Percentiles rank a stretch among this genome's conserved stretches.
These are phyloP conservation scores for Gorsachius magnificus DNA, from an alignment of 2,797 vertebrate species.

Conservation along the genomic window DNA sequence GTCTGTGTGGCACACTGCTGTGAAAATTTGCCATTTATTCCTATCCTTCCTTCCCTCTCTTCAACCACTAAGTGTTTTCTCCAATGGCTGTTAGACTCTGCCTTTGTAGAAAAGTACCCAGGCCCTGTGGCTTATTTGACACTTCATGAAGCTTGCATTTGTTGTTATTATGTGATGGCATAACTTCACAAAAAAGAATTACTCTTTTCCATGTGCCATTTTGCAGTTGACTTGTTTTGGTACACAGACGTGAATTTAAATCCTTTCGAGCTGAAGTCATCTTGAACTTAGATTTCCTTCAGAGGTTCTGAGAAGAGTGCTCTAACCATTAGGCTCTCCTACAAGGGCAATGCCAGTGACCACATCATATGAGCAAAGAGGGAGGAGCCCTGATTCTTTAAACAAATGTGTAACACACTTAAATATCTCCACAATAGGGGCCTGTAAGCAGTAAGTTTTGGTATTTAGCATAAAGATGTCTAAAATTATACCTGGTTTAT, in stretches of 20 bases:
- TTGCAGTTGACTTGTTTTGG: not conserved
- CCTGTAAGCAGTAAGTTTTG: not conserved
- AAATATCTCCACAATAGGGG: not conserved
- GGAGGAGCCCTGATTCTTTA: not conserved
- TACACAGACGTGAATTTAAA: not conserved
- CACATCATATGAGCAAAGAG: not conserved
- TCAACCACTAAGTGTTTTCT: not conserved
- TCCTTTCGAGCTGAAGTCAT: not conserved
- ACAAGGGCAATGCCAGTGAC: not conserved
- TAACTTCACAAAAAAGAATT: not conserved
- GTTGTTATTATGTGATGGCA: not conserved
- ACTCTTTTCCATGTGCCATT: not conserved
- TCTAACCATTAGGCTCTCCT: not conserved
- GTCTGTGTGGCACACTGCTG: not conserved
- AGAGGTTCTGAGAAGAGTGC: not conserved
- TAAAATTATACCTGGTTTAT: not conserved
- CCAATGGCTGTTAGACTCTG: not conserved
- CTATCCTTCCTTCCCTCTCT: not conserved
- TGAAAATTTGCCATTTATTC: not conserved
- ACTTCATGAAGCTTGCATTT: not conserved
- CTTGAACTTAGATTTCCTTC: not conserved
- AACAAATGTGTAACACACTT: not conserved
- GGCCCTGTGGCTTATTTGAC: not conserved
- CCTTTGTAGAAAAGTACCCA: not conserved
- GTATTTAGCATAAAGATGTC: not conserved